These are phyloP conservation scores for Pithys albifrons DNA, from an alignment of 2,113 vertebrate species.

Conservation along the genomic window DNA sequence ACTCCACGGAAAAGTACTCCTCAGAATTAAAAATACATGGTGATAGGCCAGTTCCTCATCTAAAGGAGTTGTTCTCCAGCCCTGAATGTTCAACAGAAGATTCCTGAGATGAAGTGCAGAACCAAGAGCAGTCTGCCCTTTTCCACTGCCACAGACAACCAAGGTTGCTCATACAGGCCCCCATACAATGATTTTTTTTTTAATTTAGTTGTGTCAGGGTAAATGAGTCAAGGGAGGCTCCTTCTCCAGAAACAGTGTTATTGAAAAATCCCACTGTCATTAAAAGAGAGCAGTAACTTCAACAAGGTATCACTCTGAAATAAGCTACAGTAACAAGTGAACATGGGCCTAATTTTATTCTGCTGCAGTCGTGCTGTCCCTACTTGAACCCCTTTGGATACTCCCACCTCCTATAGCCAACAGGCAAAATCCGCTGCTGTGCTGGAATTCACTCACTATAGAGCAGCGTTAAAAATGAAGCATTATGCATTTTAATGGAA, in stretches of 20 bases:
- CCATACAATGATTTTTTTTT: background rate
- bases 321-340: background rate
- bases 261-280: background rate
- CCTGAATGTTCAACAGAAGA: background rate
- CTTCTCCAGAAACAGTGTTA: background rate
- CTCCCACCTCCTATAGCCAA: background rate
- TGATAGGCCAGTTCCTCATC: background rate
- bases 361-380: too few relatives aligned
- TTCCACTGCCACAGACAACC: background rate
- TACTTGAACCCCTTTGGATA: background rate
- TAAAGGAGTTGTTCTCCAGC: background rate
- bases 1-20: background rate
- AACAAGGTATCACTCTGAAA: background rate
- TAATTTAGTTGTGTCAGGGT: background rate
- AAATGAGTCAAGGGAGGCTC: background rate
- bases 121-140: rapidly evolving
- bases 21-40: rapidly evolving
- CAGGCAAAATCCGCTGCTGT: background rate
- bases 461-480: background rate
- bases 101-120: background rate
- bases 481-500: background rate
- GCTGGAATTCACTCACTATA: background rate
- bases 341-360: background rate
- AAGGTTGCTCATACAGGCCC: background rate
- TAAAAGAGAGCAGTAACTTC: background rate